Evolutionary conservation across 2,113 vertebrate genomes (phyloP).

Genomic region (Machaerirhynchus nigripectus): DNA sequence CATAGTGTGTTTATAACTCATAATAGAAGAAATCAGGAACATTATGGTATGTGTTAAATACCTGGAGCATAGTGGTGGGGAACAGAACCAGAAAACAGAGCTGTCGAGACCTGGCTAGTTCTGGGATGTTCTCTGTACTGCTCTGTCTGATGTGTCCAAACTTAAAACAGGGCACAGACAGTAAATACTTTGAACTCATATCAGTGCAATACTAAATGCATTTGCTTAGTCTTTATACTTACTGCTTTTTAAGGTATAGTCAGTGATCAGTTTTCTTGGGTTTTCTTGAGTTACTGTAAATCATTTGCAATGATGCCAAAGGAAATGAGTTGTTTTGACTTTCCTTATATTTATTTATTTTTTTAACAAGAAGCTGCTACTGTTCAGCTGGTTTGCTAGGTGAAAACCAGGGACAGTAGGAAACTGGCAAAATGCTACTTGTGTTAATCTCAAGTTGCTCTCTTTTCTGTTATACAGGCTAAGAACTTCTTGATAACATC

Average conservation of each 20-base stretch:
- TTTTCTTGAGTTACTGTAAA: slow-evolving; percentile 62
- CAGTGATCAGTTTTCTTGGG: slow-evolving; percentile 24
- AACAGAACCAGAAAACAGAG: not conserved
- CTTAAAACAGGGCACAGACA: slow-evolving; percentile 19
- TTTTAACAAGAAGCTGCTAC: slow-evolving; percentile 36
- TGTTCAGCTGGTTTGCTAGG: slow-evolving; percentile 39
- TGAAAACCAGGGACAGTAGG: slow-evolving; percentile 16
- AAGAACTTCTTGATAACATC: slow-evolving; percentile 22
- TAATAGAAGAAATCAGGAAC: slow-evolving; percentile 59
- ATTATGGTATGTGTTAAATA: slow-evolving; percentile 49
- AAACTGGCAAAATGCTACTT: slow-evolving; percentile 27
- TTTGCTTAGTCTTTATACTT: slow-evolving; percentile 38
- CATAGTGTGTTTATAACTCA: not conserved
- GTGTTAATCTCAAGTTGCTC: slow-evolving; percentile 43
- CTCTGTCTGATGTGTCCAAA: not conserved
- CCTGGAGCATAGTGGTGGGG: slow-evolving; percentile 15
- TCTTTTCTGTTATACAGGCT: slow-evolving; percentile 45
- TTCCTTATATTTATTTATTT: slow-evolving; percentile 62
- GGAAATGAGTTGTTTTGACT: slow-evolving; percentile 70
- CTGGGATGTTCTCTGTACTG: not conserved
- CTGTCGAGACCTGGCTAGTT: not conserved
- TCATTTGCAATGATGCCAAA: slow-evolving; percentile 78
- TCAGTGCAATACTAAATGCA: slow-evolving; percentile 63
- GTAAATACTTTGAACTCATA: slow-evolving; percentile 48
- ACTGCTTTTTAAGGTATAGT: slow-evolving; percentile 56